A percentile compares a stretch with the other conserved stretches of the same genome.
These are phyloP conservation scores for Scaptomyza polygonia DNA, from an alignment of 2,888 invertebrate species.

Conservation along the genomic window DNA sequence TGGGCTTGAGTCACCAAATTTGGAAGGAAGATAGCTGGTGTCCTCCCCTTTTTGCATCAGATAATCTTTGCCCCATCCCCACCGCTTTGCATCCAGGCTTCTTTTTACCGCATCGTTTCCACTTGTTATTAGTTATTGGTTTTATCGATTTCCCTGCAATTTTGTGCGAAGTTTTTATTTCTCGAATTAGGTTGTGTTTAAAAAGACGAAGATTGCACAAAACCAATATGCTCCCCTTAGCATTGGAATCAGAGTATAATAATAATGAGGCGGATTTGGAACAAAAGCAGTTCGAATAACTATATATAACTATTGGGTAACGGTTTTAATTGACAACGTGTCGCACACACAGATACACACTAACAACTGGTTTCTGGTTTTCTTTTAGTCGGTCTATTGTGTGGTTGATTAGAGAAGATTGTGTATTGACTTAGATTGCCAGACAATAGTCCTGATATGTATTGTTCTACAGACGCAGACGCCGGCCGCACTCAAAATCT, in stretches of 20 bases:
- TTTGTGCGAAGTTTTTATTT: too few relatives aligned
- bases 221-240: too few relatives aligned
- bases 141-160: too few relatives aligned
- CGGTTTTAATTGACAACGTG: conserved; percentile 67
- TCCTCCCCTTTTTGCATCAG: too few relatives aligned
- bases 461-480: conserved; percentile 50
- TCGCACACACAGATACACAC: conserved; percentile 24
- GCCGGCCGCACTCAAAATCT: conserved; percentile 21
- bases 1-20: too few relatives aligned
- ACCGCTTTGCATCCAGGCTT: too few relatives aligned
- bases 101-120: too few relatives aligned
- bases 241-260: neutral
- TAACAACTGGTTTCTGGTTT: conserved; percentile 22
- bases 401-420: conserved; percentile 11
- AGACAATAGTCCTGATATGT: conserved; percentile 76
- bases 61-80: too few relatives aligned
- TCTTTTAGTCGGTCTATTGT: conserved; percentile 48
- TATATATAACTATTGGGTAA: conserved; percentile 65
- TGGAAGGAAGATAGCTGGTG: too few relatives aligned
- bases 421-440: conserved; percentile 68
- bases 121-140: too few relatives aligned
- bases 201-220: too few relatives aligned
- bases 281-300: conserved; percentile 42
- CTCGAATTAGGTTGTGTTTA: too few relatives aligned
- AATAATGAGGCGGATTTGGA: conserved; percentile 31